A percentile compares a stretch with the other conserved stretches of the same genome.
phyloP scores from a whole-genome alignment of 2,797 vertebrate species.

The Anolis apletophallus region DNA sequence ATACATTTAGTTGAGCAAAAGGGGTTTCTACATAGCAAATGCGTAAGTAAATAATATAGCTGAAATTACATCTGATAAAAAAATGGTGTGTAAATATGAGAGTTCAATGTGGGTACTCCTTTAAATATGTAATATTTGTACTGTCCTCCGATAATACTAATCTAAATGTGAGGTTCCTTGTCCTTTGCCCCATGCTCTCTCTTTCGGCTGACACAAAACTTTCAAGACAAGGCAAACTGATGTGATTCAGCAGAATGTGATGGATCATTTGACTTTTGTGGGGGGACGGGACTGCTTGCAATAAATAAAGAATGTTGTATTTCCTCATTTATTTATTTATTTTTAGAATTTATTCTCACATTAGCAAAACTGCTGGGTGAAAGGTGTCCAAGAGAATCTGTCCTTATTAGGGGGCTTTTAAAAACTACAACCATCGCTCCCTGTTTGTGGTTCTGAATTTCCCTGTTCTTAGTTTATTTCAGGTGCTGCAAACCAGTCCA shows the following conservation, averaged over 20 bases:
- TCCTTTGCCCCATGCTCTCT: not conserved
- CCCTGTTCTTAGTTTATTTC: not conserved
- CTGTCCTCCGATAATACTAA: not conserved
- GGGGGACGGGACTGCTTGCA: conserved; percentile 14
- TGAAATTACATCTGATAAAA: not conserved
- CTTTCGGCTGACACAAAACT: rapidly evolving
- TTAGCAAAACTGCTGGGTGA: not conserved
- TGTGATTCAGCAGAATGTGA: conserved; percentile 29
- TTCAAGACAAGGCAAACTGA: conserved; percentile 19
- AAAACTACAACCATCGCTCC: no score
- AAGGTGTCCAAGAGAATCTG: not conserved
- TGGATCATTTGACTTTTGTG: conserved; percentile 51
- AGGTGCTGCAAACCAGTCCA: no score
- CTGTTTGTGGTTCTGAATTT: no score
- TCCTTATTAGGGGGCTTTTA: not conserved
- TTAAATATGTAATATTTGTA: not conserved
- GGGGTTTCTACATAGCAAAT: not conserved
- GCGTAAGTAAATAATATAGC: not conserved
- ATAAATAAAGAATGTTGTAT: conserved; percentile 36
- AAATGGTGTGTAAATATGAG: not conserved
- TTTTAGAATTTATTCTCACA: no score
- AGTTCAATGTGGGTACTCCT: not conserved
- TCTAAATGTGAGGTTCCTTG: conserved; percentile 10
- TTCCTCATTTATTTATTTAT: no score
- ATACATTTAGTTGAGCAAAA: not conserved